Evolutionary conservation across 2,888 invertebrate genomes (phyloP), one percentile per base, ranked within the genome.

Genomic region (Scaptomyza caliginosa): DNA sequence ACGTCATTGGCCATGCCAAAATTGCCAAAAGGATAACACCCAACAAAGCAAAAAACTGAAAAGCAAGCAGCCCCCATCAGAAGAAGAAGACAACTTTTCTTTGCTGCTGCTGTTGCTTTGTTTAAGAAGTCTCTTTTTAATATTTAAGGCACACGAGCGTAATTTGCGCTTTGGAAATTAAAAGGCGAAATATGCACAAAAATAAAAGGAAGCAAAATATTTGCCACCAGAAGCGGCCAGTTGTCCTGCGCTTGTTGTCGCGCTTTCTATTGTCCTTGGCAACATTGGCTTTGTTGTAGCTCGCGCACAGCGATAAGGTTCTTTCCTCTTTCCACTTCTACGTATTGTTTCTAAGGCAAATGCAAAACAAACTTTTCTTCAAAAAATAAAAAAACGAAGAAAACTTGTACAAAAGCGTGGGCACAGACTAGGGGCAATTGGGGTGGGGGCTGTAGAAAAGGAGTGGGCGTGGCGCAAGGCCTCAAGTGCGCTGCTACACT

Each of bases 101-200:
- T 17, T 36, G 16, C 26, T 32, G 24, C 43, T 36, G 19, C 7
- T 59, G 40, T 17, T 28, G 26, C 32, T 48, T 28, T 28, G 43
- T 36, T 42, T 48, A 26, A 46, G 10, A 32, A 34, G 57, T 16
- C 54, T 49, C 49, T 54, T 58, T 69, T 69, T 69, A 63, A 72
- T 79, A 74, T 80, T 74, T 74, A 67, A 76, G 67, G 67, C 79
- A 74, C 80, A 79, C 79, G 66, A 80, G 79, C 80, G 79, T 75
- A 80, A 80, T 80, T 79, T 79, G 77, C 77, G 79, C 77, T 68
- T 66, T 69, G 45, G 67, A 69, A 79, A 79, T 79, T 79, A 77
- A 79, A 76, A 78, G 79, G 71, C 71, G 52, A 79, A 78, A 76
- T 78, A 78, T 79, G 70, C 76, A 74, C 39, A 70, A 51, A 60